Evolutionary conservation across 2,113 vertebrate genomes (phyloP).

Genomic region (Calidris pugnax): DNA sequence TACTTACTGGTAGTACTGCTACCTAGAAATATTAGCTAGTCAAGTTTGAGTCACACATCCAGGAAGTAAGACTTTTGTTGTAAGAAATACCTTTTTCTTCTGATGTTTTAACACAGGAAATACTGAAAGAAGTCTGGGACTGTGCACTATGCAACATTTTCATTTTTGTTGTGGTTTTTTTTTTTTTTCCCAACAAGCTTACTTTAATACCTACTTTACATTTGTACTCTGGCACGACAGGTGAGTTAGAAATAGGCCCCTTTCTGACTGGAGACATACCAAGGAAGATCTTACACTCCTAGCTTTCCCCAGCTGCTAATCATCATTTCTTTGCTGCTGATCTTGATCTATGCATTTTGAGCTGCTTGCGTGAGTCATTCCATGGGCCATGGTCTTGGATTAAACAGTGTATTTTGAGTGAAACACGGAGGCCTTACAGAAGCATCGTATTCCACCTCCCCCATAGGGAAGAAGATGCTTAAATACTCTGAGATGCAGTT

Average conservation of each 20-base stretch:
- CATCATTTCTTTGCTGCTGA: neutral
- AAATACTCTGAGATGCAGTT: neutral
- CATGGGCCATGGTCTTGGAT: neutral
- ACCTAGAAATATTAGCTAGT: neutral
- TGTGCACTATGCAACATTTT: neutral
- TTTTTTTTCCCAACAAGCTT: neutral
- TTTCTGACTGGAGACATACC: neutral
- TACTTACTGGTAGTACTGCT: neutral
- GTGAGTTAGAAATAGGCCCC: neutral
- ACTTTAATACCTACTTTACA: neutral
- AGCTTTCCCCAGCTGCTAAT: neutral
- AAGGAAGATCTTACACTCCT: neutral
- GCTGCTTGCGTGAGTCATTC: neutral
- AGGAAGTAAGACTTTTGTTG: neutral
- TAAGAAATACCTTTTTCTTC: neutral
- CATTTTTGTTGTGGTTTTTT: fast-evolving
- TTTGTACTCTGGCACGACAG: neutral
- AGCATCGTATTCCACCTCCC: neutral
- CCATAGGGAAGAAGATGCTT: neutral
- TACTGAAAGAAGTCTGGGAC: neutral
- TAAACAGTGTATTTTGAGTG: neutral
- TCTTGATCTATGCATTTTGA: neutral
- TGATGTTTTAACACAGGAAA: neutral
- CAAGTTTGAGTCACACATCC: neutral
- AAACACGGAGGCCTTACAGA: neutral